These are phyloP conservation scores for Camponotus fellah DNA, from an alignment of 2,888 invertebrate species.

Conservation along the genomic window DNA sequence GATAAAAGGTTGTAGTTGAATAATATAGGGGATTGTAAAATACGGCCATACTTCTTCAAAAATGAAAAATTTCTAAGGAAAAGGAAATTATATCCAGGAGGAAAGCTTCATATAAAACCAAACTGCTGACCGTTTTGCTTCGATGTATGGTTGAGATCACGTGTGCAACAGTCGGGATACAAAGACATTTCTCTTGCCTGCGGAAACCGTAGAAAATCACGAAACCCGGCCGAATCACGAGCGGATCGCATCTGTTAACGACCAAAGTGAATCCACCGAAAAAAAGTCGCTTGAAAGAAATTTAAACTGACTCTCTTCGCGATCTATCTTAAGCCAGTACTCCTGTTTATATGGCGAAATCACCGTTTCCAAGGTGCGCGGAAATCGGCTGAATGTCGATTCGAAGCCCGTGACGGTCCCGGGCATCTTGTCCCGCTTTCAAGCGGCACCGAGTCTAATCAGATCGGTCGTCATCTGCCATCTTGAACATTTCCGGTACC, in stretches of 20 bases:
- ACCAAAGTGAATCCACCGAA: conserved; percentile 74
- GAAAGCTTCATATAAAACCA: conserved; percentile 24
- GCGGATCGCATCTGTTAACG: conserved; percentile 83
- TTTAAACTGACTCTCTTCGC: conserved; percentile 63
- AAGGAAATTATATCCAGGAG: not conserved
- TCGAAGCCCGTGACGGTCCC: conserved; percentile 83
- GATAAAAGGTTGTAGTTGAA: not conserved
- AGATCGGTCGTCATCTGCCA: conserved; percentile 75
- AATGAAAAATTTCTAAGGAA: not conserved
- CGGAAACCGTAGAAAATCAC: conserved; percentile 78
- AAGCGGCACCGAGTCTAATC: conserved; percentile 82
- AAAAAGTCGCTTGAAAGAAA: conserved; percentile 66
- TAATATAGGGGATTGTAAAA: not conserved
- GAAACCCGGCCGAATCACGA: conserved; percentile 80
- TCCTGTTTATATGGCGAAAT: conserved; percentile 81
- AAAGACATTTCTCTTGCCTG: conserved; percentile 62
- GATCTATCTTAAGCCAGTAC: conserved; percentile 25
- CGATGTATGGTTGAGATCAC: conserved; percentile 59
- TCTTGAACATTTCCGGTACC: conserved; percentile 54
- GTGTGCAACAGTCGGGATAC: conserved; percentile 57
- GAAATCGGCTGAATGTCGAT: conserved; percentile 84
- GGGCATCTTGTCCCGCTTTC: conserved; percentile 78
- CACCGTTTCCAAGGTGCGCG: conserved; percentile 83
- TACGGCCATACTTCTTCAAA: not conserved
- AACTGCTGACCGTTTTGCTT: conserved; percentile 43